Evolutionary conservation across 2,113 vertebrate genomes (phyloP), one percentile per base, ranked within the genome.

Genomic region (Nyctibius bracteatus): DNA sequence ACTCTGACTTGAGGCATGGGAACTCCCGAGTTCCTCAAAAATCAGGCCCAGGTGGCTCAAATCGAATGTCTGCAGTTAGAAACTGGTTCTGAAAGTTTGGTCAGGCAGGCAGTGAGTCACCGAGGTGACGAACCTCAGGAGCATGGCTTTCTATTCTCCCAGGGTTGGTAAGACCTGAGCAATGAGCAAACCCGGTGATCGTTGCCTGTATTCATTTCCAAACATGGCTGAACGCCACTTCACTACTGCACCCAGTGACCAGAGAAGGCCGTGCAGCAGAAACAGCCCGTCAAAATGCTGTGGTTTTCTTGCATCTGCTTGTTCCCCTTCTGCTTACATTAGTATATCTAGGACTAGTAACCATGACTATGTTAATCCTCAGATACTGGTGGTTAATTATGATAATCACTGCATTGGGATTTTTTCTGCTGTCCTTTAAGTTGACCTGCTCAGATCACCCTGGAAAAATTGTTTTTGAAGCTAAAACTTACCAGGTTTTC

Each of bases 191-290:
- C 17, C 17, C 2, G 2, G 25, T 17, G 12, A 61, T 28, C 0
- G 0, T 2, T 72, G 81, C 58, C 46, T 44, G 19, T 67, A 13
- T 41, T 78, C 10, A 37, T 20, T 63, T 74, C 80, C 1, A 5
- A 62, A 81, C 21, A 33, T 0, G 22, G 28, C 41, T 19, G 51
- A 88, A 66, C 3, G 6, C 54, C 30, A 21, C 28, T 33, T 78
- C 61, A 62, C 49, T 31, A 8, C 7, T 16, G 46, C 18, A 68
- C 12, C 4, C 0, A 0, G 8, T 28, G 46, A 91, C 25, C 35
- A 44, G 33, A 65, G 66, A 37, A 90, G 28, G 27, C 18, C 3
- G 0, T 3, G 28, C n/a, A 46, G 47, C 21, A 79, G 63, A 88
- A 92, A 43, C 21, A 78, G 47, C 31, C 43, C 10, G 3, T 33